Evolutionary conservation across 2,888 invertebrate species (phyloP).

Genomic region (Vandiemenella viatica): DNA sequence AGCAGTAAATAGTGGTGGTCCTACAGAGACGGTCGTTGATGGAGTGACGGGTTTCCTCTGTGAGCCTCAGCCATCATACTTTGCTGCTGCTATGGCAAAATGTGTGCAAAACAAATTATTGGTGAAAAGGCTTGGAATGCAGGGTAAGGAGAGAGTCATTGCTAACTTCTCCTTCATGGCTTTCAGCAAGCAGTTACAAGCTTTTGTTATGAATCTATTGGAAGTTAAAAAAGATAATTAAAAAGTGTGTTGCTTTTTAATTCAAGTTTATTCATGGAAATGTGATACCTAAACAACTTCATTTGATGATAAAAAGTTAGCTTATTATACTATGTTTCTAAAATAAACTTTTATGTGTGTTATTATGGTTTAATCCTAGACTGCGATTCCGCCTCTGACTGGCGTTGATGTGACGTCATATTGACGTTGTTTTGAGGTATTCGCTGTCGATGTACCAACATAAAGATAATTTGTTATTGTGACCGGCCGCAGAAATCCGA

Average conservation of each 20-base stretch:
- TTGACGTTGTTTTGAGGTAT: too few relatives aligned
- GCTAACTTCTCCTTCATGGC: conserved; percentile 70
- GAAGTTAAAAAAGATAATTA: conserved; percentile 7
- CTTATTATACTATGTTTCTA: too few relatives aligned
- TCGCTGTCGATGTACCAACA: too few relatives aligned
- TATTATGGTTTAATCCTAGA: too few relatives aligned
- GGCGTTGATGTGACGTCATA: too few relatives aligned
- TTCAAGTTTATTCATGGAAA: too few relatives aligned
- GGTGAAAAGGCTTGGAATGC: conserved; percentile 52
- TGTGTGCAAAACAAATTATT: conserved; percentile 46
- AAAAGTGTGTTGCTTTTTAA: neutral
- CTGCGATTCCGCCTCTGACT: too few relatives aligned
- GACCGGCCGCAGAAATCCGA: too few relatives aligned
- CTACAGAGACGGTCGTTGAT: conserved; percentile 77
- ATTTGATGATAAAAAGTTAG: too few relatives aligned
- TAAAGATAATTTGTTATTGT: too few relatives aligned
- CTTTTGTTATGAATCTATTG: conserved; percentile 14
- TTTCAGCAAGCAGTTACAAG: conserved; percentile 53
- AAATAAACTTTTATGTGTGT: too few relatives aligned
- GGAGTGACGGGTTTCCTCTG: conserved; percentile 69
- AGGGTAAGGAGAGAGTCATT: conserved; percentile 59
- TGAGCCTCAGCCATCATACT: conserved; percentile 47
- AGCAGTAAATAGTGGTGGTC: conserved; percentile 90
- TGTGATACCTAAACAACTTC: too few relatives aligned
- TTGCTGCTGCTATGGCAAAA: conserved; percentile 61